Base-by-base conservation (phyloP, 2,797 vertebrate genomes). In the Alauda arvensis region DNA sequence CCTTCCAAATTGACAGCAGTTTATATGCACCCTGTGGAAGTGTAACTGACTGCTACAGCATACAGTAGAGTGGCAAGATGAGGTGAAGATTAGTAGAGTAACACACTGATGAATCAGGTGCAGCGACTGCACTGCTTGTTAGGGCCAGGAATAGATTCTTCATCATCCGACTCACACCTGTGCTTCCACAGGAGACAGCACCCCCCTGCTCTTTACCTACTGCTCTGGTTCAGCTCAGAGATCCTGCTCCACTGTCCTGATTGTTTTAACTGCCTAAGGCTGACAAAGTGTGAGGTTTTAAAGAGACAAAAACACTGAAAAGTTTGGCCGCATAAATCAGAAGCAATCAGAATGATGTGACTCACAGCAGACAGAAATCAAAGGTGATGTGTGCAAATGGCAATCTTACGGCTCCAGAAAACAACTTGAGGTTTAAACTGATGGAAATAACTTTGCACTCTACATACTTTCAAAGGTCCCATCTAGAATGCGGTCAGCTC, bases 171-270 rank as follows among this genome's bases (percentile, higher is more conserved):
- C 75, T 84, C 85, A 79, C 80, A 90, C 85, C 87, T 89, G 65
- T 81, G 77, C 51, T 88, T 87, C 53, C 55, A 78, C 28, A 3
- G 4, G 17, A 85, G 60, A 83, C 16, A 80, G 46, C 67, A 89
- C 80, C 53, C 28, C 76, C 75, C 25, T 3, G 4, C 45, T 87
- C 65, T 56, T 93, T 89, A 91, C 91, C 91, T 93, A 92, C 88
- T 94, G 91, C 87, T 93, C 94, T 88, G 79, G 39, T 94, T 94
- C 87, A 93, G 83, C 83, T 88, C 49, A 46, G 42, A 89, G 85
- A 76, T 24, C 43, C 61, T 93, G 88, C 21, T 94, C 93, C 87
- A 95, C 91, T 94, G 74, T 91, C 85, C 91, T 82, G 63, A 72
- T 94, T 91, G 68, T 76, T 94, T 67, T 55, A 81, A 87, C 43